Base-by-base conservation (phyloP, 2,113 vertebrate species). In the Tragelaphus imberbis region DNA sequence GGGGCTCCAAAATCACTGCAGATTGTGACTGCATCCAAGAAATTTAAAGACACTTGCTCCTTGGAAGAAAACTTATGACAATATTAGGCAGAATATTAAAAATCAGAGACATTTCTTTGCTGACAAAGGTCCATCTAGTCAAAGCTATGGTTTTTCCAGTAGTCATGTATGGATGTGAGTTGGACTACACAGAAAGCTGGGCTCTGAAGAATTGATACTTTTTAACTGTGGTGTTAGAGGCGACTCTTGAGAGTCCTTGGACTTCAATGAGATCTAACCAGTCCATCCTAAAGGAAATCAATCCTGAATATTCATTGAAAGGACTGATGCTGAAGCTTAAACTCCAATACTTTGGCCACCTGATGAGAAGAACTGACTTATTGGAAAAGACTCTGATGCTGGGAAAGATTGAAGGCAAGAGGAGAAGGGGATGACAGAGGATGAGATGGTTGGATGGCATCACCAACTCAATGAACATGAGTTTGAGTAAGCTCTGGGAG, bases 1-100 rank as follows among this genome's bases (percentile, higher is more conserved):
- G 30, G 30, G 30, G 7, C 30, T n/a, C 63, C 30, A 65, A 4
- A 65, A 65, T 65, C 63, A n/a, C 63, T 65, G 15, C 3, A 65
- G 0, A n/a, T n/a, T 1, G 3, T 65, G 30, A 65, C 15, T n/a
- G 7, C 30, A n/a, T 8, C 30, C 7, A 9, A n/a, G 63, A 65
- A 17, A n/a, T n/a, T 65, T 9, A 14, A 65, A 65, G 30, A 65
- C 0, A 8, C 3, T n/a, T 65, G 30, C 30, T 65, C 63, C 63
- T n/a, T 65, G 30, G 15, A 65, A 65, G 30, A 17, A 65, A 65
- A 65, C 30, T n/a, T n/a, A n/a, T 65, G 30, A 65, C 7, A 65
- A n/a, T n/a, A 3, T 3, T 65, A 65, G 61, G 30, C 61, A 65
- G 30, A 17, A 65, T 33, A 65, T 65, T 65, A 33, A 65, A 65